Evolutionary conservation across 1,140 invertebrate genomes (phyloP), one percentile per base, ranked within the genome.

Genomic region (Listronotus bonariensis): DNA sequence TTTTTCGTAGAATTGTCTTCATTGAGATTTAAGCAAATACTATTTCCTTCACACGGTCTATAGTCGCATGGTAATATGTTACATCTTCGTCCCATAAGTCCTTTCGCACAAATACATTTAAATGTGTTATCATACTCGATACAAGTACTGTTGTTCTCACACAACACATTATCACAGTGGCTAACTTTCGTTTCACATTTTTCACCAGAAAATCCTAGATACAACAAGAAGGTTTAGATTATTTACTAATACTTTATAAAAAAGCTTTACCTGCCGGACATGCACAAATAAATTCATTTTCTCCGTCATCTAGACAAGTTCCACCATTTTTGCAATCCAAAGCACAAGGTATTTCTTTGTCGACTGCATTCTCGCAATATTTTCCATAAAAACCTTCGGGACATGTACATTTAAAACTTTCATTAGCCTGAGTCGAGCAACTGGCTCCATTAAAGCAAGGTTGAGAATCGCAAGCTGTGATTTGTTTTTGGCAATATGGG

Each of bases 71-170:
- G 82, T 53, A 81, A 49, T 46, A 81, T 70, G 70, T 83, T 80
- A 60, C 85, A 87, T 59, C 82, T 77, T 49, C 77, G 77, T 4
- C 85, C 85, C 6, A 84, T 69, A 70, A 79, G 86, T 53, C 87
- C 87, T 8, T 76, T 57, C 34, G 76, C 77, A 74, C 89, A 90
- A 46, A 80, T 74, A 71, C 89, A 90, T 18, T 77, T 68, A 78
- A 83, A 89, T 0, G 82, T 80, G 43, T 71, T 76, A 60, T 74
- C 73, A 6, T 75, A 55, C 55, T 82, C 83, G 0, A 77, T 67
- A 72, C 86, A 88, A 15, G 70, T 80, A 0, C 80, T 86, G 56
- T 80, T 82, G 72, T 88, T 85, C 67, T 80, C 74, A 73, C 88
- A 89, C 5, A 82, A 77, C 14, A 73, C 73, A 20, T 69, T 65